phyloP scores from a whole-genome alignment of 2,888 invertebrate species.

The Cancer borealis region DNA sequence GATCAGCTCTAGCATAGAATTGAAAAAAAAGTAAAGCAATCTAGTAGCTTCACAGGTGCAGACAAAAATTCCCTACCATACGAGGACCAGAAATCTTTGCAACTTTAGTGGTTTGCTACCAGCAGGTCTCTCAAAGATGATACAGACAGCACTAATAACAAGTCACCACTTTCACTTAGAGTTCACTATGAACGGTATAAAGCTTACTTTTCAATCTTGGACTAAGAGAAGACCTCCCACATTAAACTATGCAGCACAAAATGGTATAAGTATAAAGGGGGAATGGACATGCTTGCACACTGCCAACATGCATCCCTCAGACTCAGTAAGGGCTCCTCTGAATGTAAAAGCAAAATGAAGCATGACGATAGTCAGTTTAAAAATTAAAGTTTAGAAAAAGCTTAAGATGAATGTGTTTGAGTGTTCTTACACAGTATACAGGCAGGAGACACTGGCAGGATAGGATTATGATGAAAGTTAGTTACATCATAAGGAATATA shows the following conservation, averaged over 20 bases:
- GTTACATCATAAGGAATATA: constrained; percentile 25
- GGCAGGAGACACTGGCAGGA: constrained; percentile 43
- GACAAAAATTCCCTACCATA: neutral
- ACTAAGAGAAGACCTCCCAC: neutral
- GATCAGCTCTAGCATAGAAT: neutral
- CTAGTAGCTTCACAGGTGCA: neutral
- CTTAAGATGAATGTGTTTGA: neutral
- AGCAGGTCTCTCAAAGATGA: neutral
- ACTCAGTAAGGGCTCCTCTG: neutral
- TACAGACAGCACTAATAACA: neutral
- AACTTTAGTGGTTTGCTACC: neutral
- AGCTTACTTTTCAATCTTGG: neutral
- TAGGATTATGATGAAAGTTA: constrained; percentile 25
- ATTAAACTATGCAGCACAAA: neutral
- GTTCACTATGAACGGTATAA: neutral
- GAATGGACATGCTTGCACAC: neutral
- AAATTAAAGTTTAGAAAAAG: neutral
- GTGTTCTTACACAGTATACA: constrained; percentile 26
- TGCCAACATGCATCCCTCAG: neutral
- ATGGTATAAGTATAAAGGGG: neutral
- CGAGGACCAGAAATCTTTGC: neutral
- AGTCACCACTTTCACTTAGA: neutral
- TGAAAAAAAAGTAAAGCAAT: neutral
- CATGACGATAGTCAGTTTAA: neutral
- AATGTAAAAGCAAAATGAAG: neutral